Conservation (phyloP, 2,797 vertebrate genomes). For the Oceanodroma leucorhoa region DNA sequence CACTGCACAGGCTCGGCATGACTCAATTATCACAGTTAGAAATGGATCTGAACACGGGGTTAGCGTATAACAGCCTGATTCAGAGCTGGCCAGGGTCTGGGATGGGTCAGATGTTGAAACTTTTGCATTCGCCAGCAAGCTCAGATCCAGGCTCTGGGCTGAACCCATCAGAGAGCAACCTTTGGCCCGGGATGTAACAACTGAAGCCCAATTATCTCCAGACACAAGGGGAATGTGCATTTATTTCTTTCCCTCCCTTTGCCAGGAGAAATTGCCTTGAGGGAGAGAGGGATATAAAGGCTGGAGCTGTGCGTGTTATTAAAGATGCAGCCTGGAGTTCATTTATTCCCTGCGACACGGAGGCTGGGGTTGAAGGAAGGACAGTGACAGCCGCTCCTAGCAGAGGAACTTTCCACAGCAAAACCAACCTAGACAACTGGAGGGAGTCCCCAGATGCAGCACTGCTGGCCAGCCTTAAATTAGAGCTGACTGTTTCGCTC, state of each 20-base stretch:
- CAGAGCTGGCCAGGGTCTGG: not conserved
- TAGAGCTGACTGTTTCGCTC: not conserved
- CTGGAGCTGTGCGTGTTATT: not conserved
- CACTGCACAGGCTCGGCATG: not conserved
- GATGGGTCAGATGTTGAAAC: not conserved
- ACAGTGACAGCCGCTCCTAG: not conserved
- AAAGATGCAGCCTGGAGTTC: not conserved
- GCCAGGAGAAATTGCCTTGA: not conserved
- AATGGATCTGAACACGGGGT: not conserved
- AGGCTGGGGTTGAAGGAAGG: not conserved
- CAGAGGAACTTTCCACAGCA: not conserved
- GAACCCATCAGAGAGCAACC: not conserved
- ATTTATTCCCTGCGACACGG: not conserved
- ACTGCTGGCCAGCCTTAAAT: not conserved
- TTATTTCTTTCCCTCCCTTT: not conserved
- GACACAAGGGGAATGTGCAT: not conserved
- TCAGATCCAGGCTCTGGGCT: not conserved
- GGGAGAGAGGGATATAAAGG: not conserved
- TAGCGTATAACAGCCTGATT: not conserved
- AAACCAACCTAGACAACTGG: not conserved
- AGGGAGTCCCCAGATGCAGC: not conserved
- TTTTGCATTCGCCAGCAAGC: not conserved
- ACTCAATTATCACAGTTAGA: not conserved
- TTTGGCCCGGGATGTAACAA: not conserved
- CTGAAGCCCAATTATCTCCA: slow-evolving; percentile 13